Percentiles rank a stretch among this genome's conserved stretches.
Evolutionary conservation across 2,113 vertebrate species (phyloP).

Genomic region (Laticauda laticaudata): DNA sequence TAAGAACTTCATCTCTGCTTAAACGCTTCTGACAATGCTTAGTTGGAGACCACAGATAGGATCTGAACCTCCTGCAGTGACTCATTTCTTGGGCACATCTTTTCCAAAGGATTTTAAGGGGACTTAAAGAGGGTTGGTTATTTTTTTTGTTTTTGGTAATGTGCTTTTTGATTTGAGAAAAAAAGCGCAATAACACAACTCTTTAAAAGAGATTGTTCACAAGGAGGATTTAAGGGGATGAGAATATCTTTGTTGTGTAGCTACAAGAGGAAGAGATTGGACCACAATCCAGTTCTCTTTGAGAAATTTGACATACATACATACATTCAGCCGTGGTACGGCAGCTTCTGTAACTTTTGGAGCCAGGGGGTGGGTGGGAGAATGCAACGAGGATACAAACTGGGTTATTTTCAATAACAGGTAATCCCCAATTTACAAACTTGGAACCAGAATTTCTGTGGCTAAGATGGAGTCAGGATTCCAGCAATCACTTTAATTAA

Average conservation of each 20-base stretch:
- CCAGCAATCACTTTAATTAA: too few species aligned
- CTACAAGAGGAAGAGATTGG: neutral
- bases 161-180: neutral
- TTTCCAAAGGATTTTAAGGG: neutral
- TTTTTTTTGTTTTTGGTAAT: neutral
- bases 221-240: too few species aligned
- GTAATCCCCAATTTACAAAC: too few species aligned
- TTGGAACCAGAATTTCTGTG: too few species aligned
- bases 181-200: neutral
- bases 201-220: neutral
- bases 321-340: neutral
- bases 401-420: too few species aligned
- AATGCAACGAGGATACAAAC: too few species aligned
- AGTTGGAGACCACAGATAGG: too few species aligned
- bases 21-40: neutral
- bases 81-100: neutral
- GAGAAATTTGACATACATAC: too few species aligned
- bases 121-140: neutral
- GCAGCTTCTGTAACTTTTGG: neutral
- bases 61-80: neutral
- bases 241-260: neutral
- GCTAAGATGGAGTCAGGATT: too few species aligned
- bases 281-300: neutral
- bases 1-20: neutral
- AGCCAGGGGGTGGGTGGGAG: too few species aligned